A percentile compares a stretch with the other conserved stretches of the same genome.
Conservation (phyloP, 2,113 vertebrate genomes). For the Sisor rabdophorus region DNA sequence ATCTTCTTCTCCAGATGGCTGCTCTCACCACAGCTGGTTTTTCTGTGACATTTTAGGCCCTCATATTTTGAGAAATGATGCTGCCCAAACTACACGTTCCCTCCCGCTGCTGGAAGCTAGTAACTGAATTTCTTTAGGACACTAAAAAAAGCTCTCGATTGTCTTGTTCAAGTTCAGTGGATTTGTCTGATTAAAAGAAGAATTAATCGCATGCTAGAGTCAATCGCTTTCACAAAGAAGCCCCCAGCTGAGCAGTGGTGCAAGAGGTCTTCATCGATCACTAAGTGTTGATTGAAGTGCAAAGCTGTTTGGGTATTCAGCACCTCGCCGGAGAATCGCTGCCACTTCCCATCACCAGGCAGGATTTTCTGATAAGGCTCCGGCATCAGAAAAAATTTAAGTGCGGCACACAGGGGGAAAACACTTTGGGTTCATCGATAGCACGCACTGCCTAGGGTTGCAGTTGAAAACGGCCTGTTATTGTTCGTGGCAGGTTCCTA, state of each 20-base stretch:
- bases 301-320: slow-evolving; percentile 36
- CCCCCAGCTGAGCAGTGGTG: background rate
- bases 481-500: slow-evolving; percentile 38
- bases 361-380: slow-evolving; percentile 13
- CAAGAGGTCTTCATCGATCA: slow-evolving; percentile 25
- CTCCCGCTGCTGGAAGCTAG: background rate
- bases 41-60: background rate
- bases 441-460: slow-evolving; percentile 12
- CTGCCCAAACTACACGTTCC: background rate
- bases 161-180: background rate
- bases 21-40: background rate
- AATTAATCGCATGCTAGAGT: slow-evolving; percentile 23
- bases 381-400: background rate
- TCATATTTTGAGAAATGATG: background rate
- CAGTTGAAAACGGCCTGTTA: slow-evolving; percentile 29
- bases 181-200: background rate
- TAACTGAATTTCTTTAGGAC: background rate
- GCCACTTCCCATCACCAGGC: slow-evolving; percentile 20
- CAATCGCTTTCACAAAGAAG: slow-evolving; percentile 4
- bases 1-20: background rate
- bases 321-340: slow-evolving; percentile 11
- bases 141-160: background rate
- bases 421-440: slow-evolving; percentile 25
- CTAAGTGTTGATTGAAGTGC: background rate
- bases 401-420: background rate